Base-by-base conservation (phyloP, 2,113 vertebrate species). In the Takifugu flavidus region DNA sequence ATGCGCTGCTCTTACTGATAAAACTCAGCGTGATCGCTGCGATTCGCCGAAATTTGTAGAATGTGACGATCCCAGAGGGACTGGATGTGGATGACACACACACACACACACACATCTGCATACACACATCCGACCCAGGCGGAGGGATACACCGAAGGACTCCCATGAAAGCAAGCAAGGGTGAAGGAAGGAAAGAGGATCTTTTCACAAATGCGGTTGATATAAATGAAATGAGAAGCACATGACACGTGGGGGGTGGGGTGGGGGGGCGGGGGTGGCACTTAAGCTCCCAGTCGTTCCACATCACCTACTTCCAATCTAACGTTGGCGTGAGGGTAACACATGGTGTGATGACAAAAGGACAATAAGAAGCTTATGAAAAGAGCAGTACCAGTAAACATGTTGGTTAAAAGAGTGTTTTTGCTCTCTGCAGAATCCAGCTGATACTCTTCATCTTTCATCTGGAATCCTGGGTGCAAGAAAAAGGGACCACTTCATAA, bases 361-460 rank as follows among this genome's bases (percentile, higher is more conserved):
- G 79, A 91, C 84, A 90, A 86, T 72, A 87, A 88, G 88, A 86
- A 89, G 86, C 85, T 86, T 86, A 91, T 90, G 87, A 91, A 90
- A 91, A 90, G 84, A 84, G 74, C 90, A 91, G 90, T 92, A 92
- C 91, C 91, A 90, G 90, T 91, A 88, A 92, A 92, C 90, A 92
- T 91, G 91, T 91, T 92, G 91, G 89, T 91, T 92, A 92, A 92
- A 90, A 91, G 90, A 88, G 86, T 87, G 90, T 91, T 92, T 92
- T 92, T 92, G 90, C 90, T 92, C 89, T 92, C 91, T 79, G 90
- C 91, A 86, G 90, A 91, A 86, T 92, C 91, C 90, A 92, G 87
- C 80, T 91, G 90, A 91, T 91, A 92, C 82, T 92, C 91, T 86
- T 92, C 91, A 86, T 91, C 89, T 91, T 92, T 92, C 91, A 92